phyloP scores from a whole-genome alignment of 2,797 vertebrate species.

The Semaprochilodus insignis region DNA sequence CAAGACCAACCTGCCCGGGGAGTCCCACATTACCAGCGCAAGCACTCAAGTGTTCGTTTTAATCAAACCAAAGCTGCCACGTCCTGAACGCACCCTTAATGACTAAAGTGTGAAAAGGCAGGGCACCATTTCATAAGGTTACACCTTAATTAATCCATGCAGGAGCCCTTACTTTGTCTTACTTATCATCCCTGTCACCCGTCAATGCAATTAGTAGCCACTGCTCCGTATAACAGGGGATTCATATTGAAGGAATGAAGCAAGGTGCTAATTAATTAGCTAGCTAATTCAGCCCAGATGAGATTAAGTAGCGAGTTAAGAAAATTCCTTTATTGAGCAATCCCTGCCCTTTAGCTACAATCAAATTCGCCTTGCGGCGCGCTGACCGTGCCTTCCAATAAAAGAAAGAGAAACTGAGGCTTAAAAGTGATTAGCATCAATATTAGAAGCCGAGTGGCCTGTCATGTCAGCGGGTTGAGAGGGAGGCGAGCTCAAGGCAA shows the following conservation, averaged over 20 bases:
- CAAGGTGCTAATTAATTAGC: conserved; percentile 53
- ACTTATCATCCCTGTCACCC: conserved; percentile 42
- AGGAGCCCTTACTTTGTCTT: conserved; percentile 46
- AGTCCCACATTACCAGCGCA: too few relatives aligned
- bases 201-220: conserved; percentile 49
- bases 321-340: conserved; percentile 24
- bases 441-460: not conserved
- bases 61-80: too few relatives aligned
- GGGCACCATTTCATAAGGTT: conserved; percentile 36
- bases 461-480: not conserved
- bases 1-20: too few relatives aligned
- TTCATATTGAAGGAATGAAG: conserved; percentile 42
- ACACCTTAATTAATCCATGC: conserved; percentile 53
- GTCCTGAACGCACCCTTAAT: too few relatives aligned
- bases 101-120: not conserved
- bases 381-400: not conserved
- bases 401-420: not conserved
- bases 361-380: not conserved
- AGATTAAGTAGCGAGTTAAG: conserved; percentile 48
- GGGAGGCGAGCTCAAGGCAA: not conserved
- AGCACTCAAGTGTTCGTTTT: too few relatives aligned
- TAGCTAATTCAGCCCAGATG: conserved; percentile 33
- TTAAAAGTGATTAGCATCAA: conserved; percentile 25
- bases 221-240: conserved; percentile 35
- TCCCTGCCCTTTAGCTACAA: conserved; percentile 36